Evolutionary conservation across 2,113 vertebrate genomes (phyloP).

Genomic region (Ursus arctos): DNA sequence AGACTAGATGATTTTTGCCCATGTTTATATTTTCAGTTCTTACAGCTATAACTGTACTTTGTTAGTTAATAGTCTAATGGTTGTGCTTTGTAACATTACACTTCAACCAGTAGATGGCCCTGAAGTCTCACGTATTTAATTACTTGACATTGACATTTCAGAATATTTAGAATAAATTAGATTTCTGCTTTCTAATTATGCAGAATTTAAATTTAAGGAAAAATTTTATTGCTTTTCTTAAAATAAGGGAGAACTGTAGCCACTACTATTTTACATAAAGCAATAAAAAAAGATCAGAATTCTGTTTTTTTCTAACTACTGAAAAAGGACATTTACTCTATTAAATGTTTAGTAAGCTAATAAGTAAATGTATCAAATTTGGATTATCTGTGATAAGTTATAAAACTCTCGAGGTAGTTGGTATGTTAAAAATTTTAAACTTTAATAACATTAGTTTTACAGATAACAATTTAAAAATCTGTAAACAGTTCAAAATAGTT

Average conservation of each 20-base stretch:
- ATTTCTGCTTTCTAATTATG: conserved; percentile 54
- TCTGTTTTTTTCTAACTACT: conserved; percentile 60
- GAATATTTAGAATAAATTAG: conserved; percentile 35
- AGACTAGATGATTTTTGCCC: not conserved
- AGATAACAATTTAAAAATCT: not conserved
- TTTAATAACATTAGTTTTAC: conserved; percentile 48
- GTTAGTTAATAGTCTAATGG: not conserved
- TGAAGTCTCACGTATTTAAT: conserved; percentile 3
- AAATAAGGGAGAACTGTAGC: conserved; percentile 19
- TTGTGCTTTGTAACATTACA: conserved; percentile 4
- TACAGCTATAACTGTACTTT: not conserved
- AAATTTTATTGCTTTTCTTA: conserved; percentile 39
- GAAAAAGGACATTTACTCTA: conserved; percentile 51
- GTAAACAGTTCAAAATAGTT: not conserved
- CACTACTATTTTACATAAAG: conserved; percentile 58
- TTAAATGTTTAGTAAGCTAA: conserved; percentile 13
- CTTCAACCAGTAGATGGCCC: conserved; percentile 67
- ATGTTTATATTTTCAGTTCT: not conserved
- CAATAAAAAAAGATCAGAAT: conserved; percentile 40
- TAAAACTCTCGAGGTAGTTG: conserved; percentile 34
- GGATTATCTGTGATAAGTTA: conserved; percentile 31
- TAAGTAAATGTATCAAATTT: conserved; percentile 49
- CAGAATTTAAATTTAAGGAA: conserved; percentile 47
- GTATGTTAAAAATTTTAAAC: conserved; percentile 34
- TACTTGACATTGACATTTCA: conserved; percentile 7